phyloP scores from a whole-genome alignment of 2,113 vertebrate genomes.

The Martes martes region DNA sequence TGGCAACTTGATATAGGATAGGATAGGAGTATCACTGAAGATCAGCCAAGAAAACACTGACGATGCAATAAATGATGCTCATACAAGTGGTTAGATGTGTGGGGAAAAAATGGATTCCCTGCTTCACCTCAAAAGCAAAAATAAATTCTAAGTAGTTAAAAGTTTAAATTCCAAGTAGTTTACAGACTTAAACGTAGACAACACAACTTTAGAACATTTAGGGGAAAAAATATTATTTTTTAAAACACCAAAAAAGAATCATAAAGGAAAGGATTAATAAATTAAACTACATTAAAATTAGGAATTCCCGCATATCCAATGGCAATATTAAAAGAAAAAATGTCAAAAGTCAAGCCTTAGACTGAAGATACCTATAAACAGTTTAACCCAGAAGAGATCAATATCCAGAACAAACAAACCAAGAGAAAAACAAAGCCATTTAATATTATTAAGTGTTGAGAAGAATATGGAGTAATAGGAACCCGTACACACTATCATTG shows the following conservation, averaged over 20 bases:
- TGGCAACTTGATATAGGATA: background rate
- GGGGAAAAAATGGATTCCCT: background rate
- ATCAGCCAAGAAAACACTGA: background rate
- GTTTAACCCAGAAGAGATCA: background rate
- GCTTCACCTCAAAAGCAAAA: background rate
- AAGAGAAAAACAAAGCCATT: background rate
- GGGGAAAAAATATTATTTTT: background rate
- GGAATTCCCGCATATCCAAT: background rate
- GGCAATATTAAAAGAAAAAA: background rate
- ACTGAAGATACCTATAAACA: background rate
- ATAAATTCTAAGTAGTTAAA: background rate
- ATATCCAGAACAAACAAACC: background rate
- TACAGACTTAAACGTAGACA: background rate
- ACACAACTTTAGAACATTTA: background rate
- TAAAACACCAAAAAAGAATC: background rate
- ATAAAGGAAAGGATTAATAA: background rate
- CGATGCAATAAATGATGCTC: background rate
- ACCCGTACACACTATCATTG: background rate
- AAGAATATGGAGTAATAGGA: background rate
- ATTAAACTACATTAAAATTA: background rate
- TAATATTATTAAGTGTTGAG: background rate
- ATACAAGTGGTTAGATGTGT: background rate
- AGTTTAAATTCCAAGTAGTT: too few species aligned
- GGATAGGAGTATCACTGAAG: background rate
- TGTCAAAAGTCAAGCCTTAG: background rate